These are phyloP conservation scores for Lottia gigantea DNA, from an alignment of 2,888 invertebrate species.

Conservation along the genomic window DNA sequence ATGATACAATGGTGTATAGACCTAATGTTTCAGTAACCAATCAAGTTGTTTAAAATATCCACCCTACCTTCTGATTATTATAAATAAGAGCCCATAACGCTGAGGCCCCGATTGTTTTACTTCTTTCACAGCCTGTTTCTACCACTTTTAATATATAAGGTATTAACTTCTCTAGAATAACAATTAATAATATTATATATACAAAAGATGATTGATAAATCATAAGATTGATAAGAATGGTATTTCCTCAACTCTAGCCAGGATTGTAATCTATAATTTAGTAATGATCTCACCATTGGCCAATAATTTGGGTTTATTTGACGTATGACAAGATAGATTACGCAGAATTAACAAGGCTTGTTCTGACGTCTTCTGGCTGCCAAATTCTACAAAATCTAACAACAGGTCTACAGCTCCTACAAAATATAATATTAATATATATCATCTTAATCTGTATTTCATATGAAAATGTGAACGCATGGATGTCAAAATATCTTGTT, in stretches of 20 bases:
- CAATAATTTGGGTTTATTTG: conserved; percentile 63
- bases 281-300: conserved; percentile 55
- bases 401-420: conserved; percentile 57
- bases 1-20: too few species aligned
- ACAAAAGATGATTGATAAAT: too few species aligned
- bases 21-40: neutral
- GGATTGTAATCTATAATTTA: too few species aligned
- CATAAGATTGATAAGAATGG: too few species aligned
- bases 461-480: too few species aligned
- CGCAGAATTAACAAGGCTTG: conserved; percentile 56
- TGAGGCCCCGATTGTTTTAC: conserved; percentile 52
- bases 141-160: conserved; percentile 53
- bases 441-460: too few species aligned
- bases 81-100: conserved; percentile 59
- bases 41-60: neutral
- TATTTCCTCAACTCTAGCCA: too few species aligned
- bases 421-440: conserved; percentile 18
- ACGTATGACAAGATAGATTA: conserved; percentile 63
- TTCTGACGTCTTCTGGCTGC: conserved; percentile 41
- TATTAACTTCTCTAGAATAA: conserved; percentile 54
- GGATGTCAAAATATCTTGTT: too few species aligned
- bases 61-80: conserved; percentile 63
- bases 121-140: conserved; percentile 36
- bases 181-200: too few species aligned
- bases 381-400: conserved; percentile 56